Conservation (phyloP, 2,888 invertebrate species). For the Charanyca ferruginea region DNA sequence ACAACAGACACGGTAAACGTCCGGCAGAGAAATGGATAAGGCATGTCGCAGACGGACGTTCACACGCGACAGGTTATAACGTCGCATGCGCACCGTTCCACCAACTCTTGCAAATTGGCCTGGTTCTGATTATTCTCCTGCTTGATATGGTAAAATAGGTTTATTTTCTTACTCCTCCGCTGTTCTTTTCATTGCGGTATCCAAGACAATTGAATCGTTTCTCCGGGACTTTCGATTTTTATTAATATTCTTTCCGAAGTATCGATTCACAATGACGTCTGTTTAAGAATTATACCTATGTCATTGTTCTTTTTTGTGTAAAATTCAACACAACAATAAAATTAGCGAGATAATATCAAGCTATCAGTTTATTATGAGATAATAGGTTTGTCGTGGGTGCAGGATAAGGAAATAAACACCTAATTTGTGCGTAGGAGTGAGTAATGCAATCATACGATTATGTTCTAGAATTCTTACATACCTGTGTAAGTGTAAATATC, state of each 20-base stretch:
- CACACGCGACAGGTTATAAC: neutral
- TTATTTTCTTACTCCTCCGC: too few species aligned
- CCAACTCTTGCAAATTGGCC: too few species aligned
- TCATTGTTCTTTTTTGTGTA: constrained; percentile 23
- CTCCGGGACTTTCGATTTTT: too few species aligned
- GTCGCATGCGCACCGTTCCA: too few species aligned
- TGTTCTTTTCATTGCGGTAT: too few species aligned
- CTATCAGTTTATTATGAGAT: constrained; percentile 46
- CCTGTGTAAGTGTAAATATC: constrained; percentile 22
- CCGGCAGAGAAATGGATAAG: constrained; percentile 48
- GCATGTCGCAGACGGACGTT: constrained; percentile 36
- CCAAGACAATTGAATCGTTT: too few species aligned
- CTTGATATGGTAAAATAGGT: too few species aligned
- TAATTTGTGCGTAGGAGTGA: constrained; percentile 51
- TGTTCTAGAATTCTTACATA: constrained; percentile 34
- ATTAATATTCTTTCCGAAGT: neutral
- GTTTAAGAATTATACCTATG: too few species aligned
- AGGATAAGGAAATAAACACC: constrained; percentile 57
- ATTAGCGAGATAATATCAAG: constrained; percentile 49
- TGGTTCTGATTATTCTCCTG: too few species aligned
- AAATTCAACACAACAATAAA: constrained; percentile 38
- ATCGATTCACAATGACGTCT: constrained; percentile 19
- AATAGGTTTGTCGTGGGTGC: constrained; percentile 54
- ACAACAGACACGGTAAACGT: constrained; percentile 48
- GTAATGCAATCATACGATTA: constrained; percentile 39